These are phyloP conservation scores for Pipistrellus pygmaeus DNA, from an alignment of 2,797 vertebrate genomes.

Conservation along the genomic window DNA sequence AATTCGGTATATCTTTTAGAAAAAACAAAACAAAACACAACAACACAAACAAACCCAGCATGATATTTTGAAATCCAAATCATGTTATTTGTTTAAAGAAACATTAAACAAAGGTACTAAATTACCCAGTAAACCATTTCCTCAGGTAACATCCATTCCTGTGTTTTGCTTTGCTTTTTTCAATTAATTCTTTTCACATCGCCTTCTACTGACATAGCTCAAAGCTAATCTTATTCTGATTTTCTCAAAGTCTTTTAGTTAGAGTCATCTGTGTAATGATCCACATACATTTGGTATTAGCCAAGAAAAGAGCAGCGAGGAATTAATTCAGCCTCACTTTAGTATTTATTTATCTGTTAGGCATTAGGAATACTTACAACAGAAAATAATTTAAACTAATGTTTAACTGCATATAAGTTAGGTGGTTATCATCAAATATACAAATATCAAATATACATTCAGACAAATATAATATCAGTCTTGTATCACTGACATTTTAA, in stretches of 20 bases:
- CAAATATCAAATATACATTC: background rate
- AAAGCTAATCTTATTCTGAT: slow-evolving; percentile 67
- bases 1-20: slow-evolving; percentile 52
- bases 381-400: slow-evolving; percentile 45
- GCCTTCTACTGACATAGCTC: slow-evolving; percentile 16
- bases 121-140: slow-evolving; percentile 64
- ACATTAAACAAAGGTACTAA: slow-evolving; percentile 62
- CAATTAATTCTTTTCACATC: slow-evolving; percentile 18
- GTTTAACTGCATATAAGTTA: slow-evolving; percentile 34
- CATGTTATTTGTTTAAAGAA: slow-evolving; percentile 64
- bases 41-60: background rate
- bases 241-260: slow-evolving; percentile 66
- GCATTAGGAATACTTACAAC: slow-evolving; percentile 41
- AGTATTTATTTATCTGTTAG: slow-evolving; percentile 64
- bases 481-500: background rate
- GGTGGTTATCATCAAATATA: background rate
- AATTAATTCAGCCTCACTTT: slow-evolving; percentile 56
- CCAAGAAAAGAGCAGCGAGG: slow-evolving; percentile 18
- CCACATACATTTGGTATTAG: slow-evolving; percentile 54
- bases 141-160: slow-evolving; percentile 26
- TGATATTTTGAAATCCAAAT: slow-evolving; percentile 70
- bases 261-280: slow-evolving; percentile 22
- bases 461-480: background rate
- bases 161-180: slow-evolving; percentile 46
- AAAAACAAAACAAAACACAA: slow-evolving; percentile 61